Evolutionary conservation across 1,140 invertebrate genomes (phyloP).

Genomic region (Lepidostoma basale): DNA sequence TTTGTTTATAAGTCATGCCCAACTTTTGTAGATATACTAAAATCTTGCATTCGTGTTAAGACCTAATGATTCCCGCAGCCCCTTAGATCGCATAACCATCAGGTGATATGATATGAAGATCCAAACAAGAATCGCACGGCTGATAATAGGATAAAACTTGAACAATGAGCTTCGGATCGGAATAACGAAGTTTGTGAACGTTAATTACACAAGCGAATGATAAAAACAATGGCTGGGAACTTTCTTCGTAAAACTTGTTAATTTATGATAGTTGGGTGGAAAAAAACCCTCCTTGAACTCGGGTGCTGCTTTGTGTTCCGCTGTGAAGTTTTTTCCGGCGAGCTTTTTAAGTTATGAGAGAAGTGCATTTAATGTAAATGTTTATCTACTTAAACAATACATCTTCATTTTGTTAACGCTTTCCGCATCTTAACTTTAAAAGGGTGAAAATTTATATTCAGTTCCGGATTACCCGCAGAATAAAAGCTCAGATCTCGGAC

Average conservation of each 20-base stretch:
- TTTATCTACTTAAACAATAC: background rate
- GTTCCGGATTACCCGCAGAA: background rate
- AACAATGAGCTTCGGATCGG: slow-evolving; percentile 15
- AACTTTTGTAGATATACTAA: too few relatives aligned
- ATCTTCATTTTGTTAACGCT: background rate
- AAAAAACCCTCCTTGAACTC: slow-evolving; percentile 6
- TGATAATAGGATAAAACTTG: slow-evolving; percentile 22
- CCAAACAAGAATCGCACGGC: background rate
- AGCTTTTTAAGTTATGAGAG: background rate
- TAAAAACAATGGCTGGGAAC: slow-evolving; percentile 23
- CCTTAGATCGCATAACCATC: too few relatives aligned
- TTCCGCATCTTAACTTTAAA: background rate
- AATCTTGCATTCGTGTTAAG: too few relatives aligned
- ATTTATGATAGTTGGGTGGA: slow-evolving; percentile 21
- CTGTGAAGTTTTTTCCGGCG: background rate
- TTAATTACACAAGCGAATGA: slow-evolving; percentile 21
- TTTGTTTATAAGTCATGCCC: too few relatives aligned
- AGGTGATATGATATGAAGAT: too few relatives aligned
- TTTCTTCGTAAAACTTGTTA: slow-evolving; percentile 20
- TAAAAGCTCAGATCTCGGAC: background rate
- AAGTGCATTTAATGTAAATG: background rate
- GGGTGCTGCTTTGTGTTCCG: slow-evolving; percentile 2
- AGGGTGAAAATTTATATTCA: background rate
- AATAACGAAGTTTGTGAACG: slow-evolving; percentile 5
- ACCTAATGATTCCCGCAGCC: too few relatives aligned